Conservation (phyloP, 2,797 vertebrate species). For the Microctenopoma steveboyesi region DNA sequence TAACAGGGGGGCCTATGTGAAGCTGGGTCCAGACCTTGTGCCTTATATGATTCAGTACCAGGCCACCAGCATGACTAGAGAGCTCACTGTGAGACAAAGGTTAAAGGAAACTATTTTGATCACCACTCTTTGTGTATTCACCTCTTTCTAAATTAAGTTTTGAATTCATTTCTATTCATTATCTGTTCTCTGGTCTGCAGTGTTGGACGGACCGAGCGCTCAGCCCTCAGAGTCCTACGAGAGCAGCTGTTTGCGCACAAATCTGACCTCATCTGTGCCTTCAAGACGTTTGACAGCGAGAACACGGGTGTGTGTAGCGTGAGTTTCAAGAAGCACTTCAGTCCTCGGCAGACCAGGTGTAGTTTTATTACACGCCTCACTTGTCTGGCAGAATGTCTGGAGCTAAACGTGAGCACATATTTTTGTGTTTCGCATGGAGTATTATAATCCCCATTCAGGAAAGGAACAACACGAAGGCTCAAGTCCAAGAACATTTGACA, state of each 20-base stretch:
- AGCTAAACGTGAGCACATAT: constrained; percentile 43
- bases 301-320: constrained; percentile 84
- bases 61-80: constrained; percentile 88
- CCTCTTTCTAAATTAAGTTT: no score
- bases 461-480: neutral
- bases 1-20: constrained; percentile 94
- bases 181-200: constrained; percentile 68
- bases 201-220: constrained; percentile 90
- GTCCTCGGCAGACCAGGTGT: constrained; percentile 14
- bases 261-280: constrained; percentile 87
- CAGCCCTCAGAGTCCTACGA: constrained; percentile 89
- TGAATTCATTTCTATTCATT: neutral
- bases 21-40: constrained; percentile 89
- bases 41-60: constrained; percentile 94
- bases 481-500: constrained; percentile 10
- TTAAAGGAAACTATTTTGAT: constrained; percentile 8
- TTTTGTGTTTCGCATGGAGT: constrained; percentile 42
- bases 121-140: no score
- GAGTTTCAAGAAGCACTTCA: constrained; percentile 11
- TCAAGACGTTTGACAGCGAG: constrained; percentile 83
- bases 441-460: constrained; percentile 33
- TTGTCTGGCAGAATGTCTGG: neutral
- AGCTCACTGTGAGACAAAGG: constrained; percentile 91
- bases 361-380: neutral
- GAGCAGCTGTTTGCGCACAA: constrained; percentile 93